Evolutionary conservation across 37 sponge, comb jelly and placozoan species (phyloP).

Genomic region (Corticium candelabrum): DNA sequence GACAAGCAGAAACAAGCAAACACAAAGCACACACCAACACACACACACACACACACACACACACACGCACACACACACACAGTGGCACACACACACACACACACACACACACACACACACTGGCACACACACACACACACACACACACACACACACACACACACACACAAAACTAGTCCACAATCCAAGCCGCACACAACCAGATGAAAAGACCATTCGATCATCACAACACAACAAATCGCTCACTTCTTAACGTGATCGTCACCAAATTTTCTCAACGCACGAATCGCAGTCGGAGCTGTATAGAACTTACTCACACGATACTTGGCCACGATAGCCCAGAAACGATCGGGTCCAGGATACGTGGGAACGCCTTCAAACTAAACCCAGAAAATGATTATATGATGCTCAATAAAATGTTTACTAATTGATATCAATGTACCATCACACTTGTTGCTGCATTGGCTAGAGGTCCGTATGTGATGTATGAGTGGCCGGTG

Average conservation of each 20-base stretch:
- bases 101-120: too few relatives aligned
- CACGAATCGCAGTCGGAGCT: slow-evolving; percentile 20
- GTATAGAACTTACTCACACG: slow-evolving; percentile 29
- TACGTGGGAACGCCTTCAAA: slow-evolving; percentile 16
- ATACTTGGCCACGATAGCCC: slow-evolving; percentile 33
- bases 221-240: background rate
- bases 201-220: background rate
- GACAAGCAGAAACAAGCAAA: too few relatives aligned
- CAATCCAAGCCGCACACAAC: background rate
- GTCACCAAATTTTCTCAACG: slow-evolving; percentile 3
- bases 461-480: slow-evolving; percentile 16
- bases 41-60: too few relatives aligned
- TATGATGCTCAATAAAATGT: too few relatives aligned
- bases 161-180: too few relatives aligned
- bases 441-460: slow-evolving; percentile 16
- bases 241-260: slow-evolving; percentile 10
- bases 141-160: too few relatives aligned
- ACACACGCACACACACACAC: too few relatives aligned
- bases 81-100: too few relatives aligned
- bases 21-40: too few relatives aligned
- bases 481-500: slow-evolving; percentile 18
- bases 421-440: too few relatives aligned
- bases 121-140: too few relatives aligned
- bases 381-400: background rate
- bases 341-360: slow-evolving; percentile 13